Percentiles rank a stretch among this genome's conserved stretches.
These are phyloP conservation scores for Yoshiicerus persimilis DNA, from an alignment of 1,140 invertebrate species.

Conservation along the genomic window DNA sequence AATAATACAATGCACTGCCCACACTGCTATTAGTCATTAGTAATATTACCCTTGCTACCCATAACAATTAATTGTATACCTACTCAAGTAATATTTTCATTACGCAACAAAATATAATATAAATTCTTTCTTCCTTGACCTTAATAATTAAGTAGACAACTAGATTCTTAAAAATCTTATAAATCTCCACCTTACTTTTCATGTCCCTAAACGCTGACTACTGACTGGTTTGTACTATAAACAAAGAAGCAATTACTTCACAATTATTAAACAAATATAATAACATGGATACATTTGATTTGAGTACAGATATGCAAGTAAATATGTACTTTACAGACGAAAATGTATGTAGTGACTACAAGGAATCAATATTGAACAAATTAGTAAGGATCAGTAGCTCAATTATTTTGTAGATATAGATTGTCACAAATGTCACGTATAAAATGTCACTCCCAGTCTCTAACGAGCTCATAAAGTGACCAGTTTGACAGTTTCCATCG, in stretches of 20 bases:
- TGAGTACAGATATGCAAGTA: neutral
- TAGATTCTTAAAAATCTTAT: neutral
- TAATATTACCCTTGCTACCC: no score
- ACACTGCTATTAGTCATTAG: no score
- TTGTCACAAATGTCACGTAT: neutral
- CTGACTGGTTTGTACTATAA: no score
- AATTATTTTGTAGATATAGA: neutral
- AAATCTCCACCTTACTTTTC: neutral
- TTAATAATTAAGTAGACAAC: neutral
- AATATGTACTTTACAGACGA: neutral
- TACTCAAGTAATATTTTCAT: neutral
- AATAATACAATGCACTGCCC: no score
- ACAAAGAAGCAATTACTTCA: neutral
- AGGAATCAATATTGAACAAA: neutral
- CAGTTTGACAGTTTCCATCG: conserved; percentile 21
- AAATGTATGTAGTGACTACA: neutral
- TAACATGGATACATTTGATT: no score
- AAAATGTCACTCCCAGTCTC: neutral
- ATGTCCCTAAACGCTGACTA: neutral
- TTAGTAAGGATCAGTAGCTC: neutral
- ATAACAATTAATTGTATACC: no score
- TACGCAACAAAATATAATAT: neutral
- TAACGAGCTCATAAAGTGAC: conserved; percentile 9
- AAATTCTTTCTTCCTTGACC: neutral
- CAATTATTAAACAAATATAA: neutral